These are phyloP conservation scores for Embiotoca jacksoni DNA, from an alignment of 2,113 vertebrate species.

Conservation along the genomic window DNA sequence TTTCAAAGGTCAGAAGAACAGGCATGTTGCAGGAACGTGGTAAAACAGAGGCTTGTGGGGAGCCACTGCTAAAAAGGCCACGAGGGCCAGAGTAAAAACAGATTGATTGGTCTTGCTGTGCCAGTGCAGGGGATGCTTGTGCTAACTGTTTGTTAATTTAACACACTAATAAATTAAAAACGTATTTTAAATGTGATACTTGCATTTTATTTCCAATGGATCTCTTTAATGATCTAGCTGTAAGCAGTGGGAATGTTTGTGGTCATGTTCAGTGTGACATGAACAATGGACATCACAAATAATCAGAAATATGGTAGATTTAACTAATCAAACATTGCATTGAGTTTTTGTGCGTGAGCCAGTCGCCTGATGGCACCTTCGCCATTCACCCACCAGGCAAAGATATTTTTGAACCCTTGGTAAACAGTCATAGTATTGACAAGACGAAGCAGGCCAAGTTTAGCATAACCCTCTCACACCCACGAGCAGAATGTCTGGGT, in stretches of 20 bases:
- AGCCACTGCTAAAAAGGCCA: slow-evolving; percentile 28
- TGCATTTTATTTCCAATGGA: background rate
- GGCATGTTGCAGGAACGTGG: background rate
- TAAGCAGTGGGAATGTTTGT: background rate
- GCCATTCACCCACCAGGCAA: background rate
- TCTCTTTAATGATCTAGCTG: background rate
- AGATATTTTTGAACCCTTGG: slow-evolving; percentile 20
- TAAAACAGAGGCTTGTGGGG: slow-evolving; percentile 34
- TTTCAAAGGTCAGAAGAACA: slow-evolving; percentile 48
- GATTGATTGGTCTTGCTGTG: slow-evolving; percentile 9
- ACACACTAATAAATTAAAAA: background rate
- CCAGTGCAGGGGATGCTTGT: background rate
- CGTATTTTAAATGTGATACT: background rate
- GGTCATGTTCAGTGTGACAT: background rate
- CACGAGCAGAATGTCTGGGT: background rate
- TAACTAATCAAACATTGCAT: background rate
- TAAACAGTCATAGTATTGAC: slow-evolving; percentile 16
- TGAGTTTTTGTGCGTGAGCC: background rate
- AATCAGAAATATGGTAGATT: background rate
- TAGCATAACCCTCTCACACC: slow-evolving; percentile 9
- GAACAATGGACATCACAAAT: background rate
- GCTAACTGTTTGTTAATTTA: slow-evolving; percentile 1
- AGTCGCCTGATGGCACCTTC: background rate
- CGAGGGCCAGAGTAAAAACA: background rate
- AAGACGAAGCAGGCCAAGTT: slow-evolving; percentile 3